Evolutionary conservation across 2,888 invertebrate genomes (phyloP), one percentile per base, ranked within the genome.

Genomic region (Linnaemya tessellans): DNA sequence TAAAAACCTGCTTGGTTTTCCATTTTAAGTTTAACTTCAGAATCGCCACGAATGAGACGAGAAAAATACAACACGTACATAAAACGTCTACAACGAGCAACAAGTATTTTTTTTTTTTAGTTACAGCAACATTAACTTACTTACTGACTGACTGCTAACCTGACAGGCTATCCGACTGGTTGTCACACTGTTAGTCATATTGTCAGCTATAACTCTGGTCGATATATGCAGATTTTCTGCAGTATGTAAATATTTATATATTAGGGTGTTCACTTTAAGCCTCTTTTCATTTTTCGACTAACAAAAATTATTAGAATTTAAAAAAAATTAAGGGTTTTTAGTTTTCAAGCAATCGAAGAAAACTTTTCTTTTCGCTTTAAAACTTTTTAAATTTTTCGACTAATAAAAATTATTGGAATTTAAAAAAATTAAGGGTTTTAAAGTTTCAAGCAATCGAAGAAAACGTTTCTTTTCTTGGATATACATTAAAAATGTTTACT

Each of bases 1-100:
- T 89, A 87, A 86, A 89, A 89, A 88, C 89, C 87, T 88, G 88
- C 87, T 87, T 87, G 75, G 80, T 79, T 79, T 82, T 75, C 64
- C 79, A 79, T 65, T 62, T 82, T 82, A 83, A 82, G 64, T 82
- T 82, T 38, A 70, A 64, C 75, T 82, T 82, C 43, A 49, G 54
- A 77, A 62, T 82, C 56, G 75, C 81, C 75, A 77, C 71, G 41
- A 84, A 46, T 60, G 43, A 62, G 49, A 80, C 49, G 78, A 77
- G 49, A 65, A 65, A 70, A 67, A 77, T 41, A 71, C 62, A 87
- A 87, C 86, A 88, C 88, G 89, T 89, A 87, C 90, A 84, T 84
- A 84, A 81, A 87, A 85, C 71, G 73, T 46, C 75, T 51, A 64
- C 56, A 78, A 79, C 88, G 86, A 81, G 79, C 84, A 84, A 79